phyloP scores from a whole-genome alignment of 2,113 vertebrate species.

The Smithornis capensis region DNA sequence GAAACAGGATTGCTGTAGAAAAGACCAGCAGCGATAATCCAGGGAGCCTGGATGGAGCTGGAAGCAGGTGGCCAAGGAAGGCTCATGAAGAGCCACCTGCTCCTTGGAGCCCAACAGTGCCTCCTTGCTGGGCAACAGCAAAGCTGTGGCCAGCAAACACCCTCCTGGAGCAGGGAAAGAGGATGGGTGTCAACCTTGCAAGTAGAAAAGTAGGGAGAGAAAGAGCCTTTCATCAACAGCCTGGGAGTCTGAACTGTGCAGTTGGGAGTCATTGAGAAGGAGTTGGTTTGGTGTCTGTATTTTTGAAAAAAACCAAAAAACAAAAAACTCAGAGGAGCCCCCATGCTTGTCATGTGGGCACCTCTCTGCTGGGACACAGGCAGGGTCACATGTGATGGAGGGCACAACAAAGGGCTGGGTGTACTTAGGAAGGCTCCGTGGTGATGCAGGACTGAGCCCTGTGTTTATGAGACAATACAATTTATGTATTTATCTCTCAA shows the following conservation, averaged over 20 bases:
- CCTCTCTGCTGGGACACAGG: fast-evolving
- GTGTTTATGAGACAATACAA: neutral
- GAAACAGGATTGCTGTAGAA: neutral
- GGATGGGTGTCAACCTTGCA: neutral
- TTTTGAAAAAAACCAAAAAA: neutral
- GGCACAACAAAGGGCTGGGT: neutral
- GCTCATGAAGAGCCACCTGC: neutral
- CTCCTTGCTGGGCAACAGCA: neutral
- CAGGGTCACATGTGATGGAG: neutral
- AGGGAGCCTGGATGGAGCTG: neutral
- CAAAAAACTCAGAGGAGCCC: neutral
- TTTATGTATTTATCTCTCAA: neutral
- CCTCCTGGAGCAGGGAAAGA: neutral
- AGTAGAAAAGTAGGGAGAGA: neutral
- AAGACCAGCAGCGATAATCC: neutral
- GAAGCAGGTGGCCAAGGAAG: neutral
- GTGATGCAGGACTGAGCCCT: neutral
- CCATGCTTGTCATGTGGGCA: fast-evolving
- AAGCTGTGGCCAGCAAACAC: neutral
- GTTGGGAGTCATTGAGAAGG: neutral
- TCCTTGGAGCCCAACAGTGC: neutral
- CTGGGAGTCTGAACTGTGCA: neutral
- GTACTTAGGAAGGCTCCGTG: neutral
- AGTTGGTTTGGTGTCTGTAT: neutral
- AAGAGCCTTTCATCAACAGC: neutral